Conservation (phyloP, 2,888 invertebrate species). For the Spicauda simplicius region DNA sequence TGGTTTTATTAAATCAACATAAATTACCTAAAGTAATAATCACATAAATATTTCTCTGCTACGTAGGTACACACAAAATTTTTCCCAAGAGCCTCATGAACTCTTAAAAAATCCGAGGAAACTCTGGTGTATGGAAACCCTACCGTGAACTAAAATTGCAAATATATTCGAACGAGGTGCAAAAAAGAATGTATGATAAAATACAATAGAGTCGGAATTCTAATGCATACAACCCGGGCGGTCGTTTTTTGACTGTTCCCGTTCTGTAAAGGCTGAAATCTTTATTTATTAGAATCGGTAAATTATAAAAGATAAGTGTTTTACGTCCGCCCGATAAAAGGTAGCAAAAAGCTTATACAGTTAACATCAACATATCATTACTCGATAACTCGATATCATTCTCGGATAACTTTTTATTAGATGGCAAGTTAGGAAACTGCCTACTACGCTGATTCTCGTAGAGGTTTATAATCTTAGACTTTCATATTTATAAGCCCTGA, state of each 20-base stretch:
- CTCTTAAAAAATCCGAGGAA: background rate
- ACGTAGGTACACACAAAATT: no score
- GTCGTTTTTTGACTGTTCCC: constrained; percentile 74
- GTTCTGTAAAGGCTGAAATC: constrained; percentile 74
- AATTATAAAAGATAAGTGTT: constrained; percentile 74
- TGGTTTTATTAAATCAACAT: no score
- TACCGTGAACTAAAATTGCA: constrained; percentile 62
- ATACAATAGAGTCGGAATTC: constrained; percentile 78
- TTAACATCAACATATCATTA: constrained; percentile 34
- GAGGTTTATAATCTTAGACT: background rate
- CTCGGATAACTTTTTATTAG: constrained; percentile 27
- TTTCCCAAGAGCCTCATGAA: background rate
- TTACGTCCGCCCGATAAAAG: constrained; percentile 63
- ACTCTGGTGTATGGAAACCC: background rate
- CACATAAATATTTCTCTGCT: no score
- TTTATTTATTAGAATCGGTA: constrained; percentile 83
- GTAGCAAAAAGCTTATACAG: constrained; percentile 35
- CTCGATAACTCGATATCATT: constrained; percentile 28
- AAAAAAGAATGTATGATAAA: constrained; percentile 82
- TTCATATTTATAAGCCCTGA: no score
- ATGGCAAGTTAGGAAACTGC: background rate
- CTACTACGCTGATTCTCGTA: background rate
- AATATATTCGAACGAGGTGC: constrained; percentile 74
- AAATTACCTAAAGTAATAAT: no score
- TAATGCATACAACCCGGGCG: constrained; percentile 78